phyloP scores from a whole-genome alignment of 2,113 vertebrate genomes.

The Agelaius phoeniceus region DNA sequence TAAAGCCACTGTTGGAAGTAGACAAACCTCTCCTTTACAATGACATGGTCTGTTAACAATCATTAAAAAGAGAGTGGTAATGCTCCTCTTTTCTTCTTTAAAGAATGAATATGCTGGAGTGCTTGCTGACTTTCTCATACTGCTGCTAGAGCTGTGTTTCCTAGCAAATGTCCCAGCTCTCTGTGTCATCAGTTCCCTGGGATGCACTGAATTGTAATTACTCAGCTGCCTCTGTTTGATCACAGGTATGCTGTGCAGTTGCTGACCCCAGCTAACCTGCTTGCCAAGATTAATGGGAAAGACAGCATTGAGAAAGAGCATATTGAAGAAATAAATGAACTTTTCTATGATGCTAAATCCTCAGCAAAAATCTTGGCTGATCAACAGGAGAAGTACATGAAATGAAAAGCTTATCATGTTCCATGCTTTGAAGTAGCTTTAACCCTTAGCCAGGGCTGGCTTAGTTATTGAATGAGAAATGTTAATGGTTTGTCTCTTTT shows the following conservation, averaged over 20 bases:
- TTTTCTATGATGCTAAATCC: constrained; percentile 98
- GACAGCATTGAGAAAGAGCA: constrained; percentile 94
- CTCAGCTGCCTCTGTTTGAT: not conserved
- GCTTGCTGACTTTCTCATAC: not conserved
- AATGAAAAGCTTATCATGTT: constrained; percentile 71
- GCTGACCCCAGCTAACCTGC: constrained; percentile 91
- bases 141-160: not conserved
- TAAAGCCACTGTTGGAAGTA: not conserved
- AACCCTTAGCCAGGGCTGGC: not conserved
- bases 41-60: not conserved
- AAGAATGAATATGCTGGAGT: not conserved
- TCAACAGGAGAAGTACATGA: constrained; percentile 98
- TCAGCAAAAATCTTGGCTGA: constrained; percentile 97
- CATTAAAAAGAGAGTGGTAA: not conserved
- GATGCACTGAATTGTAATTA: not conserved
- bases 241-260: constrained; percentile 91
- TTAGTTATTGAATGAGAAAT: constrained; percentile 16
- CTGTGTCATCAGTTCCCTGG: not conserved
- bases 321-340: constrained; percentile 97
- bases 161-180: not conserved
- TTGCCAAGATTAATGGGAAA: constrained; percentile 94
- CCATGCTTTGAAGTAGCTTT: constrained; percentile 32
- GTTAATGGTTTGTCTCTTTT: constrained; percentile 44
- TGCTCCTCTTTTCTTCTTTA: not conserved
- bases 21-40: not conserved